A percentile compares a stretch with the other conserved stretches of the same genome.
Conservation (phyloP, 2,888 invertebrate genomes). For the Torymus texanus region DNA sequence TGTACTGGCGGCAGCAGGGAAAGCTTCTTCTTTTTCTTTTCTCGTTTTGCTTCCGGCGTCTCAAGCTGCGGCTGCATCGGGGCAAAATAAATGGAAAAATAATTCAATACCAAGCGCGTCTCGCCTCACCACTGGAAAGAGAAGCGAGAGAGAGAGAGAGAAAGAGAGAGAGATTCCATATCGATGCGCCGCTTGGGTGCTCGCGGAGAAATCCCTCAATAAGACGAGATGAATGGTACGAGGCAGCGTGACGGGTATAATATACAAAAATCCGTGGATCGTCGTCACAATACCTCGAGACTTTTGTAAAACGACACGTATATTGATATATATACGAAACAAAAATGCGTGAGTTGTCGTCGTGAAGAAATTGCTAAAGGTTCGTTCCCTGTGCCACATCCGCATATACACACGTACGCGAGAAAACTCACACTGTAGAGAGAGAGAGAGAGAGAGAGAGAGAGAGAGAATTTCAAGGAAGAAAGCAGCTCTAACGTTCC, state of each 20-base stretch:
- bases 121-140: no score
- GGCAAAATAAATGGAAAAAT: constrained; percentile 27
- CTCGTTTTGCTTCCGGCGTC: neutral
- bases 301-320: neutral
- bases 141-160: neutral
- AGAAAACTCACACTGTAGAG: neutral
- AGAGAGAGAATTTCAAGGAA: constrained; percentile 53
- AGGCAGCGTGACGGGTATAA: neutral
- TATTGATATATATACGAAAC: neutral
- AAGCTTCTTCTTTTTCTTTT: no score
- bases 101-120: constrained; percentile 11
- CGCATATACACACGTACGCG: no score
- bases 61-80: neutral
- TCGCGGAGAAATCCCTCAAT: constrained; percentile 27
- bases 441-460: neutral
- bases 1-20: neutral
- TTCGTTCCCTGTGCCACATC: no score
- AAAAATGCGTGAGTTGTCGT: neutral
- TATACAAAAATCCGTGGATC: neutral
- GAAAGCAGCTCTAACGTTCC: constrained; percentile 58
- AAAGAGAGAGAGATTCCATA: neutral
- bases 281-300: neutral
- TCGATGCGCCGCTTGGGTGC: neutral
- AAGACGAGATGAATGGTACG: constrained; percentile 15
- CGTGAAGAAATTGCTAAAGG: neutral